Evolutionary conservation across 2,888 invertebrate species (phyloP).

Genomic region (Drosophila monieri): DNA sequence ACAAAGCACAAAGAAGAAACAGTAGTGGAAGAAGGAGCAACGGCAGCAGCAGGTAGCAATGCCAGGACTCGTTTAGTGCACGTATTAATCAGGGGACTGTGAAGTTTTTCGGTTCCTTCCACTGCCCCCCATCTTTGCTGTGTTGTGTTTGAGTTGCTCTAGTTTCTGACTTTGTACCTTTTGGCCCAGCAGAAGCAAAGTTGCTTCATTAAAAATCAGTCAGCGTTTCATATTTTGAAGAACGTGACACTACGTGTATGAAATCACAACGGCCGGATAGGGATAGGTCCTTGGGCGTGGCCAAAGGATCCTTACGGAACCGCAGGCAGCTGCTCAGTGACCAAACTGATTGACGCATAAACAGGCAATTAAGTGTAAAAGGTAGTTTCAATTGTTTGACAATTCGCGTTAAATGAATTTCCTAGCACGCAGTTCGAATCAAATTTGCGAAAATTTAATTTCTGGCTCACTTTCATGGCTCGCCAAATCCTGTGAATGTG

Average conservation of each 20-base stretch:
- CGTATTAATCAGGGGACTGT: conserved; percentile 72
- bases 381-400: conserved; percentile 48
- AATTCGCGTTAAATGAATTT: conserved; percentile 66
- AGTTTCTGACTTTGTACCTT: conserved; percentile 66
- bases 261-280: conserved; percentile 52
- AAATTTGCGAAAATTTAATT: conserved; percentile 75
- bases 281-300: conserved; percentile 17
- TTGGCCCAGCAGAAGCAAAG: conserved; percentile 47
- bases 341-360: conserved; percentile 74
- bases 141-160: conserved; percentile 23
- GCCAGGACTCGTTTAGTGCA: conserved; percentile 61
- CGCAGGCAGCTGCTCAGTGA: conserved; percentile 28
- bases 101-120: conserved; percentile 54
- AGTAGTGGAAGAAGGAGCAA: not conserved
- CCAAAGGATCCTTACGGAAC: conserved; percentile 22
- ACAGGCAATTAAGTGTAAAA: conserved; percentile 68
- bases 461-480: conserved; percentile 69
- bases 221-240: conserved; percentile 79
- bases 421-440: conserved; percentile 74
- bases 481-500: conserved; percentile 40
- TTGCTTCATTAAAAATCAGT: conserved; percentile 79
- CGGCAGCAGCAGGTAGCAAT: conserved; percentile 32
- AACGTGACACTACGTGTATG: conserved; percentile 76
- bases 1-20: not conserved
- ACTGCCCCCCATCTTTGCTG: conserved; percentile 4